A percentile compares a stretch with the other conserved stretches of the same genome.
These are phyloP conservation scores for Stomatorhinus ivindoensis DNA, from an alignment of 2,113 vertebrate genomes.

Conservation along the genomic window DNA sequence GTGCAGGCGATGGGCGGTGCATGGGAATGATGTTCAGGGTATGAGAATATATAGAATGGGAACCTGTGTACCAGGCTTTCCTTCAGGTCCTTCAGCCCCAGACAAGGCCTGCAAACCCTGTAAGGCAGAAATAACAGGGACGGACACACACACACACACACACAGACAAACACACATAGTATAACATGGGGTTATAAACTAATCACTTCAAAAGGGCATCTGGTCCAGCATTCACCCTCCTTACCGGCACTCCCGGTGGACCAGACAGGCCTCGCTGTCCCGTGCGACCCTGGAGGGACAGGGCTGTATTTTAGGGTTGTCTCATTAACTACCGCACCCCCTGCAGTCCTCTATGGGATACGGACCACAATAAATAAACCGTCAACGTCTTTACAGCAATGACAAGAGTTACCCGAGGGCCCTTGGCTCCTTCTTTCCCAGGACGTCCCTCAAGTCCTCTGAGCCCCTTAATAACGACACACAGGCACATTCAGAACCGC, in stretches of 20 bases:
- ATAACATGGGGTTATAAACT: background rate
- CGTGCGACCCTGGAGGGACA: constrained; percentile 58
- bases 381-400: background rate
- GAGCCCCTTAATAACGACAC: constrained; percentile 60
- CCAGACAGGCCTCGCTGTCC: constrained; percentile 70
- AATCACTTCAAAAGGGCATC: background rate
- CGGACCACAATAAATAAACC: background rate
- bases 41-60: constrained; percentile 69
- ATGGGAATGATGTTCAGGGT: constrained; percentile 31
- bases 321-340: background rate
- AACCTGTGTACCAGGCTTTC: constrained; percentile 79
- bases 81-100: constrained; percentile 66
- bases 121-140: constrained; percentile 21
- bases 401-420: constrained; percentile 59
- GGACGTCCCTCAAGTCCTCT: constrained; percentile 63
- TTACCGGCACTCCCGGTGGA: constrained; percentile 66
- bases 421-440: constrained; percentile 62
- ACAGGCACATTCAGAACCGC: background rate
- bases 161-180: constrained; percentile 16
- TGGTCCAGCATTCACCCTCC: constrained; percentile 19
- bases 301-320: background rate
- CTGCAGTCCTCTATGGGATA: background rate
- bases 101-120: constrained; percentile 66
- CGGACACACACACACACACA: constrained; percentile 13
- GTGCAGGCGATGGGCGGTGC: background rate